Percentiles rank a stretch among this genome's conserved stretches.
These are phyloP conservation scores for Argyresthia goedartella DNA, from an alignment of 2,888 invertebrate genomes.

Conservation along the genomic window DNA sequence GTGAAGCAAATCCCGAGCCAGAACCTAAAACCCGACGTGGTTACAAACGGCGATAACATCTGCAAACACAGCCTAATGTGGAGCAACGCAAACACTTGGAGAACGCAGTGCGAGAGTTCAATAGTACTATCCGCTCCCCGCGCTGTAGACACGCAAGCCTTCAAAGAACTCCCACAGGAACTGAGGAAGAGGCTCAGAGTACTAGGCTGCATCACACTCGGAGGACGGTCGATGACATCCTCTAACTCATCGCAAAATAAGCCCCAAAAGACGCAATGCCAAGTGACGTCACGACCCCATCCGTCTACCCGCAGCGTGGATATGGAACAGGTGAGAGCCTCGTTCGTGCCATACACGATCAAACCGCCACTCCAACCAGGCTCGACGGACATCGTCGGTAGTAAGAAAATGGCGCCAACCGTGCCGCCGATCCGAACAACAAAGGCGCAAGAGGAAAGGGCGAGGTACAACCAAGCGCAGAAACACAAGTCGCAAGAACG, in stretches of 20 bases:
- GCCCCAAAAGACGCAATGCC: not conserved
- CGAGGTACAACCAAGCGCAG: slow-evolving; percentile 45
- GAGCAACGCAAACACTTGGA: slow-evolving; percentile 31
- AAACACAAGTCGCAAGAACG: slow-evolving; percentile 29
- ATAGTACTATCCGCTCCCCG: slow-evolving; percentile 40
- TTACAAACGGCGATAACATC: slow-evolving; percentile 19
- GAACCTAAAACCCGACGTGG: slow-evolving; percentile 29
- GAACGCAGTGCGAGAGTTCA: slow-evolving; percentile 39
- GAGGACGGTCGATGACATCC: slow-evolving; percentile 21
- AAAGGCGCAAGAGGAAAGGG: slow-evolving; percentile 53
- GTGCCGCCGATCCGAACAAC: slow-evolving; percentile 48
- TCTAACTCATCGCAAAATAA: slow-evolving; percentile 11
- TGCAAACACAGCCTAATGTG: slow-evolving; percentile 22
- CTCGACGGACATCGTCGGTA: slow-evolving; percentile 20
- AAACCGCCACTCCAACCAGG: slow-evolving; percentile 25
- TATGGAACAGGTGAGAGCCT: slow-evolving; percentile 43
- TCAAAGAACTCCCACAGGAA: slow-evolving; percentile 39
- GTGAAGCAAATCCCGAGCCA: slow-evolving; percentile 25
- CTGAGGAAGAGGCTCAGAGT: slow-evolving; percentile 41
- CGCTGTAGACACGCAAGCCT: slow-evolving; percentile 38
- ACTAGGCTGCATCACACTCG: slow-evolving; percentile 43
- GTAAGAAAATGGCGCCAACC: slow-evolving; percentile 21
- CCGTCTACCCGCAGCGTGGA: slow-evolving; percentile 26
- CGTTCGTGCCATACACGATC: slow-evolving; percentile 43
- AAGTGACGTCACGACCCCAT: slow-evolving; percentile 15